Conservation (phyloP, 2,113 vertebrate genomes). For the Oxyruncus cristatus region DNA sequence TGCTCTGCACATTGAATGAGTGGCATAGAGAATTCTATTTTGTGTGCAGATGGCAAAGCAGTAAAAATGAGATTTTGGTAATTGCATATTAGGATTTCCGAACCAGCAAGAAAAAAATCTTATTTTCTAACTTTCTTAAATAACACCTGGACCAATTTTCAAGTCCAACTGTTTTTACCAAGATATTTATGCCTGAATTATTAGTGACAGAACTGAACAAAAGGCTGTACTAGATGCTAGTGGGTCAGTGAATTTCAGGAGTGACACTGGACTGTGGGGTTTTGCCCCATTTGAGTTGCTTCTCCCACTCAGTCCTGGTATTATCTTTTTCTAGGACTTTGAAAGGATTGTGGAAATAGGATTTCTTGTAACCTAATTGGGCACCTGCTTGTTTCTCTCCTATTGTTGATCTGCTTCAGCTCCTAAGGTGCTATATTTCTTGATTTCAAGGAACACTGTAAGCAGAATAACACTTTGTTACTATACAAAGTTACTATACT, state of each 20-base stretch:
- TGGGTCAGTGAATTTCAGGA: background rate
- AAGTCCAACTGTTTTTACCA: background rate
- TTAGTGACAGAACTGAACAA: accelerated
- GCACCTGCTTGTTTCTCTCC: background rate
- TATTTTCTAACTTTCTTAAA: background rate
- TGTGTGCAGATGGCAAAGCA: background rate
- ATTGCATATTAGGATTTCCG: background rate
- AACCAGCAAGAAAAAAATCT: background rate
- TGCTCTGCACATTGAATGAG: background rate
- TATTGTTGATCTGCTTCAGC: background rate
- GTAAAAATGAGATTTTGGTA: background rate
- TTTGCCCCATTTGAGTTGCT: background rate
- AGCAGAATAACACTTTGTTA: background rate
- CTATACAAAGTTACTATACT: background rate
- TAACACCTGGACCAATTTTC: background rate
- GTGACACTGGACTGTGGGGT: background rate
- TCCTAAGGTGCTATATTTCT: background rate
- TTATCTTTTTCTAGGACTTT: background rate
- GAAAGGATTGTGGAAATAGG: background rate
- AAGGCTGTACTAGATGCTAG: background rate
- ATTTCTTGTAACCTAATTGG: background rate
- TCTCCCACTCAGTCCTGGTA: background rate
- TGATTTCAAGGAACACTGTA: background rate
- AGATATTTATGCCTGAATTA: background rate
- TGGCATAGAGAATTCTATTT: background rate